These are phyloP conservation scores for Mamestra configurata DNA, from an alignment of 1,140 invertebrate genomes.

Conservation along the genomic window DNA sequence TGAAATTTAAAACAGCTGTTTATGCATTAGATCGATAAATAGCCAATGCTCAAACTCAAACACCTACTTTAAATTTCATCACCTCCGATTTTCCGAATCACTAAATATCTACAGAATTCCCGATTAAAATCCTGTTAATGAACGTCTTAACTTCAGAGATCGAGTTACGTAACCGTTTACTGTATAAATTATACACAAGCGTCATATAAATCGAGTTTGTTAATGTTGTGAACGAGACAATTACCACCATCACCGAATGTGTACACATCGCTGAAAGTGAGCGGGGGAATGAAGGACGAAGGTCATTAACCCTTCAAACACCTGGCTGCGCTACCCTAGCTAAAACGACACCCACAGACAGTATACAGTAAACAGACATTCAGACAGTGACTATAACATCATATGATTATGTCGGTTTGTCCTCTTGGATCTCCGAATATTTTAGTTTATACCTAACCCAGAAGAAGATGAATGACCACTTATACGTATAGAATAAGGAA, in stretches of 20 bases:
- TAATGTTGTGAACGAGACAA: neutral
- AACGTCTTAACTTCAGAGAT: neutral
- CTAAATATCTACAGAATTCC: constrained; percentile 13
- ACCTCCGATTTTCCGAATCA: neutral
- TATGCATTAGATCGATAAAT: constrained; percentile 15
- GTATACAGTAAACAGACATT: too few species aligned
- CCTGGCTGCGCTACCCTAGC: neutral
- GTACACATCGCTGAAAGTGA: neutral
- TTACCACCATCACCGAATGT: neutral
- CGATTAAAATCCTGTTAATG: constrained; percentile 10
- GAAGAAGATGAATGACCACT: neutral
- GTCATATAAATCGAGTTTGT: neutral
- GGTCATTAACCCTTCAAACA: constrained; percentile 16
- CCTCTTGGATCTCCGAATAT: neutral
- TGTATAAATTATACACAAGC: constrained; percentile 1
- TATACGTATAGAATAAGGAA: neutral
- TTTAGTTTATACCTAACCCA: neutral
- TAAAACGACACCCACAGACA: neutral
- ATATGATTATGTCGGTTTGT: neutral
- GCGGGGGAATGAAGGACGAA: neutral
- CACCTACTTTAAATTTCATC: constrained; percentile 29
- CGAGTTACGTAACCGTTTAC: neutral
- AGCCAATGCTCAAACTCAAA: neutral
- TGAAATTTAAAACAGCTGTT: constrained; percentile 13
- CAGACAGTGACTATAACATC: too few species aligned